phyloP scores from a whole-genome alignment of 1,140 invertebrate species.

The Holotrichia oblita region DNA sequence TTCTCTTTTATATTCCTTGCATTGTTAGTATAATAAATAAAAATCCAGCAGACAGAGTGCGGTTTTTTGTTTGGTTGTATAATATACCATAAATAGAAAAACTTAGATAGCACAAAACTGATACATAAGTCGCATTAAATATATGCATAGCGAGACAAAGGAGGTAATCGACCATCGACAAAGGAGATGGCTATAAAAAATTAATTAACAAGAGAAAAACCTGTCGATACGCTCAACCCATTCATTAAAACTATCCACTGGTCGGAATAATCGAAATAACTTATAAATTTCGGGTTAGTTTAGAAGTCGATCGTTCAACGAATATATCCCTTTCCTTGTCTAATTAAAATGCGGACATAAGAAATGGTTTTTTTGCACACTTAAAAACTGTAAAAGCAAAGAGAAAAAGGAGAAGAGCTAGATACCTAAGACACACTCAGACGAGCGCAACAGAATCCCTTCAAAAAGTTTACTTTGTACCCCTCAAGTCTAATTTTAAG shows the following conservation, averaged over 20 bases:
- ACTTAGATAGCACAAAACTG: not conserved
- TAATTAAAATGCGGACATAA: constrained; percentile 26
- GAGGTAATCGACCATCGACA: not conserved
- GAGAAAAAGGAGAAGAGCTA: not conserved
- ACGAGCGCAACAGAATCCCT: not conserved
- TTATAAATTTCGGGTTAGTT: constrained; percentile 30
- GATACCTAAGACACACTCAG: not conserved
- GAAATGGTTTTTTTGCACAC: constrained; percentile 15
- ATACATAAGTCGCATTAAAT: not conserved
- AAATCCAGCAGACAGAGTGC: too few species aligned
- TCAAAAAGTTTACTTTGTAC: constrained; percentile 51
- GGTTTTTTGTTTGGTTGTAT: too few species aligned
- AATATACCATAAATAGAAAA: not conserved
- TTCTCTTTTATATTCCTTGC: too few species aligned
- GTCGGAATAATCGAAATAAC: constrained; percentile 29
- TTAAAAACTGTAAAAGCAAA: not conserved
- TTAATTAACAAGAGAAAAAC: constrained; percentile 30
- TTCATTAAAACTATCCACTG: constrained; percentile 29
- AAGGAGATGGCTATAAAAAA: constrained; percentile 5
- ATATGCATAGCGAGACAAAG: not conserved
- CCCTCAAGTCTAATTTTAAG: constrained; percentile 50
- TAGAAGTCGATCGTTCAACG: not conserved
- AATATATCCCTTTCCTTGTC: not conserved
- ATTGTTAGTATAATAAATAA: too few species aligned
- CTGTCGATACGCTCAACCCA: constrained; percentile 30